phyloP scores from a whole-genome alignment of 2,797 vertebrate species.

The Halcyon leucocephala region DNA sequence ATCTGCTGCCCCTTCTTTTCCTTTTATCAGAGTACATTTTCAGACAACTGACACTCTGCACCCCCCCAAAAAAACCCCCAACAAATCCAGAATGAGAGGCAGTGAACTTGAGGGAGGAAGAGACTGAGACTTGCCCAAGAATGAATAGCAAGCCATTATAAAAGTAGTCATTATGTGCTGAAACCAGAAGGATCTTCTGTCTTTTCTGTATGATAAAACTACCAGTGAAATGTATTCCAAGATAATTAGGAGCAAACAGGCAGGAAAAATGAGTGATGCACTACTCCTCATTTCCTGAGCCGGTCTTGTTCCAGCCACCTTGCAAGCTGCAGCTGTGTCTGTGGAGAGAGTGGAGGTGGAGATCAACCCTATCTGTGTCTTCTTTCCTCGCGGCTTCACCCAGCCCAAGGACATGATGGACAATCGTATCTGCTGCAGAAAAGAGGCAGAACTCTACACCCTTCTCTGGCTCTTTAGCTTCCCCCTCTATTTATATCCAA shows the following conservation, averaged over 20 bases:
- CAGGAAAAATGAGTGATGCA: slow-evolving; percentile 27
- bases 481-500: background rate
- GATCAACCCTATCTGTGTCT: background rate
- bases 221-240: slow-evolving; percentile 34
- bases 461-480: background rate
- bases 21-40: background rate
- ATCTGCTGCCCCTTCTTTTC: background rate
- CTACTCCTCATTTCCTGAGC: slow-evolving; percentile 45
- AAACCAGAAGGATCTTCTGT: slow-evolving; percentile 40
- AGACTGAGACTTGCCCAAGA: background rate
- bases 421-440: background rate
- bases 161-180: slow-evolving; percentile 18
- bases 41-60: background rate
- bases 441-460: background rate
- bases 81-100: background rate
- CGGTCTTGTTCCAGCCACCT: background rate
- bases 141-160: slow-evolving; percentile 24
- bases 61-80: fast-evolving
- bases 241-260: slow-evolving; percentile 54
- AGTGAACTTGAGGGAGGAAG: background rate
- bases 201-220: slow-evolving; percentile 39
- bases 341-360: background rate
- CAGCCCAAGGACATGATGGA: background rate
- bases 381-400: background rate
- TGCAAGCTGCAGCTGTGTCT: background rate